A percentile compares a stretch with the other conserved stretches of the same genome.
phyloP scores from a whole-genome alignment of 2,113 vertebrate species.

The Motacilla tschutschensis region DNA sequence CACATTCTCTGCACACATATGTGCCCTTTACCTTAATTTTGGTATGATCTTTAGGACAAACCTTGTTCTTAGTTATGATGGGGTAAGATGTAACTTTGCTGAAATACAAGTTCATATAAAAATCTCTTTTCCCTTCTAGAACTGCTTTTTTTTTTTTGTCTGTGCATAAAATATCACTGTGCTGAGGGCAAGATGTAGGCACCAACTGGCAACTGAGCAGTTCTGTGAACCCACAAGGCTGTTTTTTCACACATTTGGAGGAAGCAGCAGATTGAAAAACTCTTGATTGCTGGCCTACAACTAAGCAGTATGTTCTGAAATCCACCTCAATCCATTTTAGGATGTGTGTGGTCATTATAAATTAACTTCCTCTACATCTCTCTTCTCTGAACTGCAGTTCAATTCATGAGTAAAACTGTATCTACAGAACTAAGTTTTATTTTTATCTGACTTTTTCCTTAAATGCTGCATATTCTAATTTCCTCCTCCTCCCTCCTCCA shows the following conservation, averaged over 20 bases:
- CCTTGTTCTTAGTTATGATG: background rate
- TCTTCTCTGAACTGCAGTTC: background rate
- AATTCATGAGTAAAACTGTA: background rate
- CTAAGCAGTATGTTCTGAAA: background rate
- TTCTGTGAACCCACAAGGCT: background rate
- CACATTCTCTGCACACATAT: background rate
- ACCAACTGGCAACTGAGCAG: background rate
- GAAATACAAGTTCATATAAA: background rate
- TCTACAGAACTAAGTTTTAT: constrained; percentile 18
- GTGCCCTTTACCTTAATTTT: background rate
- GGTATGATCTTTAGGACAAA: background rate
- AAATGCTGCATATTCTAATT: constrained; percentile 7
- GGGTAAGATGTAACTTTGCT: background rate
- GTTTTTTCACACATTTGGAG: background rate
- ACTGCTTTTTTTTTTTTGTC: background rate
- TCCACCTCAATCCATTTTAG: background rate
- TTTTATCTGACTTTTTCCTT: constrained; percentile 37
- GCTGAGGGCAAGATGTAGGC: background rate
- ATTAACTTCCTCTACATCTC: background rate
- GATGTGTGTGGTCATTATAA: background rate
- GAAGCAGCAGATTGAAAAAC: background rate
- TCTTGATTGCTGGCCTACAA: background rate
- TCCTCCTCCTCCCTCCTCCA: background rate
- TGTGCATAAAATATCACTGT: background rate
- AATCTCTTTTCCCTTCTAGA: background rate